Evolutionary conservation across 2,797 vertebrate genomes (phyloP).

Genomic region (Peromyscus eremicus): DNA sequence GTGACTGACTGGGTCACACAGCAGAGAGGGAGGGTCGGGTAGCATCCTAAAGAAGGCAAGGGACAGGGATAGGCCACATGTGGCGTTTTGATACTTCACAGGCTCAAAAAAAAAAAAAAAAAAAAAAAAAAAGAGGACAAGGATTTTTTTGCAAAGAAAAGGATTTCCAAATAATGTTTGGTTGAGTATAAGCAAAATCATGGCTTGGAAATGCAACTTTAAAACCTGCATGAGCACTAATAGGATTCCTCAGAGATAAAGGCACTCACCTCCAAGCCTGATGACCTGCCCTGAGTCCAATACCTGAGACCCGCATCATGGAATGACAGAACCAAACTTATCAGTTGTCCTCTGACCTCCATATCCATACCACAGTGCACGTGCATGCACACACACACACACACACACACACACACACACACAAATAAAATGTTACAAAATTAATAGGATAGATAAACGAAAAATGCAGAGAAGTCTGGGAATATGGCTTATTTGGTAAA

Average conservation of each 20-base stretch:
- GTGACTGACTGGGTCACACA: not conserved
- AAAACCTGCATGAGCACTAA: not conserved
- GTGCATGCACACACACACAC: not conserved
- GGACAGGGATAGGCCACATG: no score
- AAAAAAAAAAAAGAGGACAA: not conserved
- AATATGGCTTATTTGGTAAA: not conserved
- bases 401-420: no score
- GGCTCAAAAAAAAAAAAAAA: not conserved
- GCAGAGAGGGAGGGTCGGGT: not conserved
- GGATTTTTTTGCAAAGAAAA: not conserved
- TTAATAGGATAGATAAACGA: not conserved
- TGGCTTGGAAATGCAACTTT: not conserved
- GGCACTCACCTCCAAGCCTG: not conserved
- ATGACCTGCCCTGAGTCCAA: not conserved
- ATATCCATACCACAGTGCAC: not conserved
- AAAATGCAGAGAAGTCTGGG: not conserved
- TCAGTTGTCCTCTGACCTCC: not conserved
- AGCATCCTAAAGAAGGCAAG: not conserved
- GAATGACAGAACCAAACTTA: not conserved
- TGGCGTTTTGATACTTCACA: not conserved
- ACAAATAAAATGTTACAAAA: not conserved
- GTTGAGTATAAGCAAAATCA: not conserved
- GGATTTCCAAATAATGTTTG: not conserved
- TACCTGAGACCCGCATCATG: not conserved
- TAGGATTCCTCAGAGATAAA: not conserved